Evolutionary conservation across 2,888 invertebrate species (phyloP).

Genomic region (Hermodice carunculata): DNA sequence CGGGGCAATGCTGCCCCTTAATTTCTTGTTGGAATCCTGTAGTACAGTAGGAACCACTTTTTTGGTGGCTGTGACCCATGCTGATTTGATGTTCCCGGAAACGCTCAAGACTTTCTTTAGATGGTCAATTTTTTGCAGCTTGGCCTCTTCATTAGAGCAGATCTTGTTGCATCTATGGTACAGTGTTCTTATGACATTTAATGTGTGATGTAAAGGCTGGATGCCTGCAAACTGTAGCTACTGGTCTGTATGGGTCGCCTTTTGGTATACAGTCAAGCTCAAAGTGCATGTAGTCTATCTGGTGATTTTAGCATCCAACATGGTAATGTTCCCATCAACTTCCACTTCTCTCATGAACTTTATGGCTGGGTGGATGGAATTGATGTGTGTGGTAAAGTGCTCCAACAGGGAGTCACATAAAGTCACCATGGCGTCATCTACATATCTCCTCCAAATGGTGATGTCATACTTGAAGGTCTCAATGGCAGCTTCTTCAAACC

Average conservation of each 20-base stretch:
- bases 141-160: too few species aligned
- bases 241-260: not conserved
- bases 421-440: not conserved
- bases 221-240: not conserved
- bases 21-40: too few species aligned
- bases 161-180: too few species aligned
- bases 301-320: not conserved
- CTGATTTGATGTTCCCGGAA: too few species aligned
- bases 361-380: not conserved
- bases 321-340: constrained; percentile 1
- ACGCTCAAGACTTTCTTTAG: too few species aligned
- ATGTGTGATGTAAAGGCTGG: not conserved
- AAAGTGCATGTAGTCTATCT: not conserved
- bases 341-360: constrained; percentile 2
- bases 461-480: not conserved
- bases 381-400: not conserved
- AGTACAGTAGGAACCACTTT: too few species aligned
- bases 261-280: not conserved
- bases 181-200: not conserved
- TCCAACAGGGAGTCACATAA: not conserved
- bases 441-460: not conserved
- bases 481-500: not conserved
- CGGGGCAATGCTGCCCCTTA: too few species aligned
- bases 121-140: too few species aligned
- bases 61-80: too few species aligned